Evolutionary conservation across 53 echinoderm and acorn worm species (phyloP).

Genomic region (Henricia sp.): DNA sequence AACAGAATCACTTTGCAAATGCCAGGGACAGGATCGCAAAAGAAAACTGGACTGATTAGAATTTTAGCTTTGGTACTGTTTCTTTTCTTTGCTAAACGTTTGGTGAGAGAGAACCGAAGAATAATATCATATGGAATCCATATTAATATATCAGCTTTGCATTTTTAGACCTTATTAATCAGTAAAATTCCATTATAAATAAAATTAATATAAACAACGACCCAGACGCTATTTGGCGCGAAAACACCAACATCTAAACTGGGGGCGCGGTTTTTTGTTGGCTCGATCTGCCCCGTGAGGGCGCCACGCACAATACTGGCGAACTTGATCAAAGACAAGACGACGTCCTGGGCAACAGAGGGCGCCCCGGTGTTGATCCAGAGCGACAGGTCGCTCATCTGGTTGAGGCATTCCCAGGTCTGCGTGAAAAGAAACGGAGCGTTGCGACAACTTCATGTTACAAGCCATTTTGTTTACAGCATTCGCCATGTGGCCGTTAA

Average conservation of each 20-base stretch:
- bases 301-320: constrained; percentile 37
- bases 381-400: constrained; percentile 16
- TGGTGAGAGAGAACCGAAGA: no score
- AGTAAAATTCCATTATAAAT: no score
- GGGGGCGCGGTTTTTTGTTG: not conserved
- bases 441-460: not conserved
- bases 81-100: no score
- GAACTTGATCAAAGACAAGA: constrained; percentile 59
- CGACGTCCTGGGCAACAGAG: constrained; percentile 49
- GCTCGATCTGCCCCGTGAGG: not conserved
- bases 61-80: no score
- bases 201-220: not conserved
- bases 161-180: no score
- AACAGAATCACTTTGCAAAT: no score
- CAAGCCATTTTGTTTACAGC: no score
- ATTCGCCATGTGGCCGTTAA: not conserved
- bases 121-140: no score
- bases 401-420: constrained; percentile 44
- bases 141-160: no score
- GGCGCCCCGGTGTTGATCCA: constrained; percentile 56
- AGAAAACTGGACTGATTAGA: no score
- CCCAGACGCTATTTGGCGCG: not conserved
- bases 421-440: not conserved
- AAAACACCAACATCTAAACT: not conserved
- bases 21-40: no score